phyloP scores from a whole-genome alignment of 2,797 vertebrate species.

The Siniperca obscura region DNA sequence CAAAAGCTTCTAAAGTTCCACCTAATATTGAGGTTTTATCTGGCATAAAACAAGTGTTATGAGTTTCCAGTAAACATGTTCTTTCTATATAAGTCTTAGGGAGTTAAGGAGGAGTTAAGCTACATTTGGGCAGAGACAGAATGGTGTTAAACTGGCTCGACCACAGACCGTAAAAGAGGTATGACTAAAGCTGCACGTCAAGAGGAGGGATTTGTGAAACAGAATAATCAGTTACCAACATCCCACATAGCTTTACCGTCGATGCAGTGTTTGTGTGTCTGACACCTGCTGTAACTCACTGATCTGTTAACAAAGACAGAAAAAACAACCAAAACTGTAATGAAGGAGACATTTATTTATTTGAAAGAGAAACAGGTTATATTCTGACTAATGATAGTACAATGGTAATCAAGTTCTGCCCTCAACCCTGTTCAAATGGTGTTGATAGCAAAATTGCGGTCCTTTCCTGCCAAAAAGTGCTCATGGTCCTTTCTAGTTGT shows the following conservation, averaged over 20 bases:
- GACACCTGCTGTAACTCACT: neutral
- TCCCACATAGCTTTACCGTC: neutral
- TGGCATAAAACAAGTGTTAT: accelerated
- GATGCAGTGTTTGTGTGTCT: too few relatives aligned
- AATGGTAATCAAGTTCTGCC: slow-evolving; percentile 14
- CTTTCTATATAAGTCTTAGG: neutral
- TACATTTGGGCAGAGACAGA: slow-evolving; percentile 29
- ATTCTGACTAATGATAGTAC: slow-evolving; percentile 55
- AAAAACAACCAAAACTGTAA: neutral
- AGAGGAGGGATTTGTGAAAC: neutral
- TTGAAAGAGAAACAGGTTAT: slow-evolving; percentile 41
- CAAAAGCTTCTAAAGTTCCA: neutral
- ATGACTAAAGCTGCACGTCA: slow-evolving; percentile 4
- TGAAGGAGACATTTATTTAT: slow-evolving; percentile 57
- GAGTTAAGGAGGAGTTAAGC: slow-evolving; percentile 11
- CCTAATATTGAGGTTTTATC: too few relatives aligned
- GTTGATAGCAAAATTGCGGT: slow-evolving; percentile 27
- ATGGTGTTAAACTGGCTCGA: slow-evolving; percentile 76
- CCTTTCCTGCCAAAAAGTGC: slow-evolving; percentile 27
- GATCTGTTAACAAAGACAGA: neutral
- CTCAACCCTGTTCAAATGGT: neutral
- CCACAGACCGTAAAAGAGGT: slow-evolving; percentile 6
- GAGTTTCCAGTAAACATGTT: neutral
- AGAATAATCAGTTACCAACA: neutral
- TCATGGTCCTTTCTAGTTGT: slow-evolving; percentile 34